phyloP scores from a whole-genome alignment of 2,113 vertebrate species.

The Rhegmatorhina hoffmannsi region DNA sequence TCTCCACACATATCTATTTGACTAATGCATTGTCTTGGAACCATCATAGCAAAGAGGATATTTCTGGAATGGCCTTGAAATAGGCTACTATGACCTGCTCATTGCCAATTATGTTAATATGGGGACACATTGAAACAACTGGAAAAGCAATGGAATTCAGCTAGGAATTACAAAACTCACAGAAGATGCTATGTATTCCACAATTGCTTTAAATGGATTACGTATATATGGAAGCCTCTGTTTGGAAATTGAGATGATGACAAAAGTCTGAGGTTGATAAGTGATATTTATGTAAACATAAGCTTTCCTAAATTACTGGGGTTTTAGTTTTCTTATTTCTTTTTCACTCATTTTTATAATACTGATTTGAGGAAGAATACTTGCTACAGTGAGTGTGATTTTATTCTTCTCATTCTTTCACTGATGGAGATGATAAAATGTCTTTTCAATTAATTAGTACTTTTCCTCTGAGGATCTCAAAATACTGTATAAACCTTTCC shows the following conservation, averaged over 20 bases:
- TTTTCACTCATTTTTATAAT: neutral
- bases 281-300: neutral
- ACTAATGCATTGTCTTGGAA: neutral
- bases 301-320: neutral
- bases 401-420: constrained; percentile 26
- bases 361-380: neutral
- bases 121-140: neutral
- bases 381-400: neutral
- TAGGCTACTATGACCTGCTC: neutral
- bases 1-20: neutral
- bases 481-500: constrained; percentile 12
- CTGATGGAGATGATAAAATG: neutral
- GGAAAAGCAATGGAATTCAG: neutral
- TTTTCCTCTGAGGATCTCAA: constrained; percentile 62
- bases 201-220: neutral
- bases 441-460: constrained; percentile 3
- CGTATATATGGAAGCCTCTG: neutral
- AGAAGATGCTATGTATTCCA: neutral
- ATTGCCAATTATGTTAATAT: neutral
- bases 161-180: neutral
- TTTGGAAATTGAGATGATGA: neutral
- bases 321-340: neutral
- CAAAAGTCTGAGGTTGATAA: neutral
- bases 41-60: neutral
- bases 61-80: constrained; percentile 14